These are phyloP conservation scores for Oophaga pumilio DNA, from an alignment of 2,113 vertebrate species.

Conservation along the genomic window DNA sequence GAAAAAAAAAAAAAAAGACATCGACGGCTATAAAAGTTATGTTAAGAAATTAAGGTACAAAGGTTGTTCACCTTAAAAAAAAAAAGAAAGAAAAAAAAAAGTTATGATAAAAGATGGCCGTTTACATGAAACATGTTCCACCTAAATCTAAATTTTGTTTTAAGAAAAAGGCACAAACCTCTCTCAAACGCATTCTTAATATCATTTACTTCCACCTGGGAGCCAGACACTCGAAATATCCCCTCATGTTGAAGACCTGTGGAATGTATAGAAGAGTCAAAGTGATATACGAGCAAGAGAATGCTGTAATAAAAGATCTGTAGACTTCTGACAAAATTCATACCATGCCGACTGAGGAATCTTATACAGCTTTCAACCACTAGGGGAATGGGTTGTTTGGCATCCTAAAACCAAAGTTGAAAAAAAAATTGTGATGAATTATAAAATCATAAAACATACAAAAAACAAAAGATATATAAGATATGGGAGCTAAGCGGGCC, in stretches of 20 bases:
- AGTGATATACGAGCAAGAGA: neutral
- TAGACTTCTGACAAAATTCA: slow-evolving; percentile 58
- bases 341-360: slow-evolving; percentile 97
- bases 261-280: slow-evolving; percentile 34
- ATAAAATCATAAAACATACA: neutral
- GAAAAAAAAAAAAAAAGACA: no score
- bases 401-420: slow-evolving; percentile 74
- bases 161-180: slow-evolving; percentile 71
- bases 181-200: slow-evolving; percentile 99
- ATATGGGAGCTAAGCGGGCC: neutral
- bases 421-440: neutral
- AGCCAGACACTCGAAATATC: slow-evolving; percentile 96
- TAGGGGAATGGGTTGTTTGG: slow-evolving; percentile 88
- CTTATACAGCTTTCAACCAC: slow-evolving; percentile 97
- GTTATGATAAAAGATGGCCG: neutral
- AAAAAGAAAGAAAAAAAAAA: no score
- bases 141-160: neutral
- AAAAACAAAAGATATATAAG: neutral
- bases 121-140: neutral
- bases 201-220: slow-evolving; percentile 97
- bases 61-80: no score
- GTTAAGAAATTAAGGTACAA: no score
- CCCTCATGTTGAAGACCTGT: slow-evolving; percentile 93
- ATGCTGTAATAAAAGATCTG: neutral
- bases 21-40: no score